Evolutionary conservation across 2,888 invertebrate genomes (phyloP), one percentile per base, ranked within the genome.

Genomic region (Melinaea marsaeus): DNA sequence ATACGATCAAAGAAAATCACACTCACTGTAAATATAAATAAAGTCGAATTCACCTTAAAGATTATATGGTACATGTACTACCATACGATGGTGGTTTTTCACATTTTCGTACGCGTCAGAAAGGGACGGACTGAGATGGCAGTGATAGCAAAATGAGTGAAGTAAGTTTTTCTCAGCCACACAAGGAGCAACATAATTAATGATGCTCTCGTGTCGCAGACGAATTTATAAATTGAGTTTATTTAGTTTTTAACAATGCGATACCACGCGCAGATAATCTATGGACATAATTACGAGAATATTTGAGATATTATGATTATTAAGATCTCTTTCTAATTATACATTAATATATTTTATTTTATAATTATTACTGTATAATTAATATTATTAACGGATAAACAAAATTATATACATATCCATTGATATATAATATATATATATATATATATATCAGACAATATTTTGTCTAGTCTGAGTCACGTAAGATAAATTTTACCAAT

Each of bases 131-230:
- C 73, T 69, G 79, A 77, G 90, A 90, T 90, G 80, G 85, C 76
- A 84, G 80, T 79, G 90, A 90, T 90, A 90, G 84, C 83, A 79
- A 81, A 90, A 90, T 90, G 90, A 90, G 90, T 88, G 86, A 86
- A 90, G 89, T 88, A 86, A 88, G 87, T 85, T 89, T 90, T 89
- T 90, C 90, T 86, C 85, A 90, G 88, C 90, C 90, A 90, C 90
- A 90, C 90, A 90, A 86, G 85, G 89, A 88, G 90, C 90, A 90
- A 90, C 90, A 90, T 90, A 90, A 90, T 90, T 90, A 90, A 90
- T 90, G 90, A 84, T 79, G 82, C 80, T 86, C 86, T 86, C 86
- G 88, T 86, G 88, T 88, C 79, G 84, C 81, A 83, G 86, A 90
- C 88, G 88, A 86, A 90, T 90, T 90, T 89, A 88, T 88, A 90